These are phyloP conservation scores for Malurus elegans DNA, from an alignment of 2,113 vertebrate species.

Conservation along the genomic window DNA sequence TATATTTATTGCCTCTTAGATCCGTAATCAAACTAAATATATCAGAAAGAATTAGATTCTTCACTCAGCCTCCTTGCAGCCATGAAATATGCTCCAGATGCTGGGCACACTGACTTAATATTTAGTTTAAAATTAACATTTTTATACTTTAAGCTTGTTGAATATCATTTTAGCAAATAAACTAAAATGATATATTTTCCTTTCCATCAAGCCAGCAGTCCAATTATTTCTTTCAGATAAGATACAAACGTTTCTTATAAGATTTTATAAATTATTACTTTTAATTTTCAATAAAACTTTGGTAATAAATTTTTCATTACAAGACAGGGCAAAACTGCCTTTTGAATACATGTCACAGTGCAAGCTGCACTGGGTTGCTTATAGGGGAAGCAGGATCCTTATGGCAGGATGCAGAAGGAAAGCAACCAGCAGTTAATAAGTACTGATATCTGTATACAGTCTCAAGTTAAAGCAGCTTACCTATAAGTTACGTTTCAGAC, in stretches of 20 bases:
- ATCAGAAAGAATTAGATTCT: background rate
- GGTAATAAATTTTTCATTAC: background rate
- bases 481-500: background rate
- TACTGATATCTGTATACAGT: background rate
- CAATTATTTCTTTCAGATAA: background rate
- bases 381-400: background rate
- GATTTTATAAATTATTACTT: background rate
- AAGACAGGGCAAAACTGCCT: background rate
- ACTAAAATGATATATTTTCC: background rate
- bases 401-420: background rate
- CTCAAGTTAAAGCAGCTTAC: background rate
- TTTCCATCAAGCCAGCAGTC: background rate
- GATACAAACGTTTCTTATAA: background rate
- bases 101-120: background rate
- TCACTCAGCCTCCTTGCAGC: background rate
- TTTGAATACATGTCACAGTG: background rate
- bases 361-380: background rate
- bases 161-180: background rate
- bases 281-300: background rate
- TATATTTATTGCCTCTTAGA: background rate
- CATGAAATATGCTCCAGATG: background rate
- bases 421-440: background rate
- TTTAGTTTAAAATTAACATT: conserved; percentile 8
- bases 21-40: background rate
- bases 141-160: background rate